Percentiles rank a stretch among this genome's conserved stretches.
Evolutionary conservation across 2,797 vertebrate species (phyloP).

Genomic region (Phaenicophaeus curvirostris): DNA sequence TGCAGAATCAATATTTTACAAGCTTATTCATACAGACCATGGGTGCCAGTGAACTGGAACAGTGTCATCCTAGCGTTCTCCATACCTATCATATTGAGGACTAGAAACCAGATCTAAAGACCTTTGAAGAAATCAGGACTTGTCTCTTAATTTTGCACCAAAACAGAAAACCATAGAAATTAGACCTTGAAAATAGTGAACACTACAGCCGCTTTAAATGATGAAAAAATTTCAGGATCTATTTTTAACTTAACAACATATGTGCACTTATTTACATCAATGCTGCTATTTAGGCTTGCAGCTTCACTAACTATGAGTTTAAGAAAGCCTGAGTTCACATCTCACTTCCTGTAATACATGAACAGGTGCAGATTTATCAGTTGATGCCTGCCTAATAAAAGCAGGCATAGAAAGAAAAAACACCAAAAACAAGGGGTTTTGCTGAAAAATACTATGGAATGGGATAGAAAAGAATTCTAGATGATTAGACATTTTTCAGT

Average conservation of each 20-base stretch:
- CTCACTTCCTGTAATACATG: background rate
- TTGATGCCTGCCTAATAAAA: background rate
- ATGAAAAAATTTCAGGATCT: background rate
- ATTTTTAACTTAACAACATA: background rate
- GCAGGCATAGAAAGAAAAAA: background rate
- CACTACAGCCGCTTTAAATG: background rate
- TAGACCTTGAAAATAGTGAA: background rate
- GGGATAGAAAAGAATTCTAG: background rate
- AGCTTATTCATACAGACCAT: background rate
- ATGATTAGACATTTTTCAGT: background rate
- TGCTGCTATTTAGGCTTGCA: accelerated
- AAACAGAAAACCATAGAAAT: background rate
- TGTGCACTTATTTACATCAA: background rate
- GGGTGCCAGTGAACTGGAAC: background rate
- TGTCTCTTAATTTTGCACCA: background rate
- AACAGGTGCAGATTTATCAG: background rate
- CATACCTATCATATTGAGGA: background rate
- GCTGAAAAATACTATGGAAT: background rate
- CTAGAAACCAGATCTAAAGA: background rate
- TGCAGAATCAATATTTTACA: background rate
- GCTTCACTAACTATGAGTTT: background rate
- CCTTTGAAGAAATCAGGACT: background rate
- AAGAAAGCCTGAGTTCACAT: background rate
- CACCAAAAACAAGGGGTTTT: background rate
- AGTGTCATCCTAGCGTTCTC: background rate